Conservation (phyloP, 2,888 invertebrate species). For the Omphaloscelis lunosa region DNA sequence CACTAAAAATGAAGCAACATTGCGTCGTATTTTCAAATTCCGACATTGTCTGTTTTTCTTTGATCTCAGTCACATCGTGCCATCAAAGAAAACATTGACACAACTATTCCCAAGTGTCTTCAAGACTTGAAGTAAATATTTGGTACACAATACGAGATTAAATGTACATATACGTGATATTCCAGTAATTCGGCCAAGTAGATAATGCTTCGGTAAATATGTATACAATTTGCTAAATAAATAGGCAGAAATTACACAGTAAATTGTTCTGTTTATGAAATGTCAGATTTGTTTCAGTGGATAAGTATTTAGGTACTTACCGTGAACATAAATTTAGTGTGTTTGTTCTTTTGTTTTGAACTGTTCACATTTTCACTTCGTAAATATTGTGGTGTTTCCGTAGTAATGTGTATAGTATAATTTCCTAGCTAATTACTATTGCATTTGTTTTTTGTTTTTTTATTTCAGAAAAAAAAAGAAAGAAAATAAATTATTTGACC, state of each 20-base stretch:
- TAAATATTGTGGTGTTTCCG: background rate
- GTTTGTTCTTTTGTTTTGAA: slow-evolving; percentile 8
- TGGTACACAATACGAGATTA: slow-evolving; percentile 44
- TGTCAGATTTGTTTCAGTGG: slow-evolving; percentile 2
- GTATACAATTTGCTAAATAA: slow-evolving; percentile 39
- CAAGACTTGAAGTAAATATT: slow-evolving; percentile 45
- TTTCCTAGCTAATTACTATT: too few relatives aligned
- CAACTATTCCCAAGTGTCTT: slow-evolving; percentile 35
- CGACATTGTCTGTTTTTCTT: slow-evolving; percentile 26
- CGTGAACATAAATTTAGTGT: slow-evolving; percentile 3
- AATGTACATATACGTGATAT: slow-evolving; percentile 47
- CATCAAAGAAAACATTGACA: slow-evolving; percentile 41
- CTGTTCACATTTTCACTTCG: background rate
- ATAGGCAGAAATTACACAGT: slow-evolving; percentile 22
- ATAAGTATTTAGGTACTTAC: background rate
- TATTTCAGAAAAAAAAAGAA: too few relatives aligned
- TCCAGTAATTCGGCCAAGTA: slow-evolving; percentile 32
- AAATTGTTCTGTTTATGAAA: slow-evolving; percentile 25
- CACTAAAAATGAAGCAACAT: background rate
- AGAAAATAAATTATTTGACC: too few relatives aligned
- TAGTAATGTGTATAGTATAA: background rate
- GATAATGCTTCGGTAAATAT: slow-evolving; percentile 46
- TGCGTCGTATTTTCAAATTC: slow-evolving; percentile 1
- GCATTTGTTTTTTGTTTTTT: too few relatives aligned
- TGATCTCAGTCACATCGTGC: slow-evolving; percentile 20